Percentiles rank a stretch among this genome's conserved stretches.
Evolutionary conservation across 1,140 invertebrate species (phyloP).

Genomic region (Nebria ingens): DNA sequence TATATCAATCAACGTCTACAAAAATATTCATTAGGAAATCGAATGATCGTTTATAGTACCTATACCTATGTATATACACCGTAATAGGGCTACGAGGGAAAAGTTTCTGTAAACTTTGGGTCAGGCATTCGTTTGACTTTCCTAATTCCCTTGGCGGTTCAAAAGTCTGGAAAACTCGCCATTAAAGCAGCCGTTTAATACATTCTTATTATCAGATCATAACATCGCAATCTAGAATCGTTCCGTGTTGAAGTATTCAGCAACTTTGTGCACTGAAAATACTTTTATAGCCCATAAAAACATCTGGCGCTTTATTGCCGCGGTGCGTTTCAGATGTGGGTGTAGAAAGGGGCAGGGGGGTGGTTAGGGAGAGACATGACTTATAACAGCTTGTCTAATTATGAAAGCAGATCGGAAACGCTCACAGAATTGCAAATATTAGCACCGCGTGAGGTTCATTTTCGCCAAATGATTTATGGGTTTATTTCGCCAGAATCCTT

Average conservation of each 20-base stretch:
- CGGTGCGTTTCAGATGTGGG: too few relatives aligned
- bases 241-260: background rate
- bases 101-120: background rate
- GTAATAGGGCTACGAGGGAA: too few relatives aligned
- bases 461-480: slow-evolving; percentile 1
- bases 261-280: slow-evolving; percentile 5
- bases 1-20: too few relatives aligned
- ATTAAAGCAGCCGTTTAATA: background rate
- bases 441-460: background rate
- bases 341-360: too few relatives aligned
- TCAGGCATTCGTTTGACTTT: background rate
- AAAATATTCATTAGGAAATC: too few relatives aligned
- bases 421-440: background rate
- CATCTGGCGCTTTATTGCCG: slow-evolving; percentile 4
- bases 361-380: too few relatives aligned
- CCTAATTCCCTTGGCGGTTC: too few relatives aligned
- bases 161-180: background rate
- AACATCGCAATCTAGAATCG: background rate
- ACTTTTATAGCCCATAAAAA: slow-evolving; percentile 6
- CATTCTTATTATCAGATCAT: slow-evolving; percentile 7
- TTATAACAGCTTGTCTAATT: slow-evolving; percentile 6
- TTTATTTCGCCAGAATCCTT: too few relatives aligned
- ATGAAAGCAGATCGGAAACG: slow-evolving; percentile 4
- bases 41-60: too few relatives aligned
- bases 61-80: too few relatives aligned